A percentile compares a stretch with the other conserved stretches of the same genome.
phyloP scores from a whole-genome alignment of 1,140 invertebrate genomes.

The Dendrolimus punctatus region DNA sequence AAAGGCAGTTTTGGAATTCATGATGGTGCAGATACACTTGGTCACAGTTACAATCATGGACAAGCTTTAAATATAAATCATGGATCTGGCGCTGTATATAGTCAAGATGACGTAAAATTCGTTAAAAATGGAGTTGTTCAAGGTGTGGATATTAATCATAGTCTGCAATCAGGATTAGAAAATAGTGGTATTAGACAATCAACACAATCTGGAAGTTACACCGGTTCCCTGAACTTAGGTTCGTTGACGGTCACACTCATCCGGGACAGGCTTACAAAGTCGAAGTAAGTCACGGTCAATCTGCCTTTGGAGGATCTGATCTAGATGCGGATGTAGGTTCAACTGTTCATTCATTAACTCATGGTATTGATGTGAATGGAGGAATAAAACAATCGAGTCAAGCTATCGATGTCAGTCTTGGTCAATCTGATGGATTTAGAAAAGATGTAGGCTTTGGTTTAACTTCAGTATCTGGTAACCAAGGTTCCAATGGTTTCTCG shows the following conservation, averaged over 20 bases:
- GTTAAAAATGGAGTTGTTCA: no score
- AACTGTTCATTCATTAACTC: no score
- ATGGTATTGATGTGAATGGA: no score
- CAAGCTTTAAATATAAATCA: no score
- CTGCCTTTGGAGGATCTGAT: not conserved
- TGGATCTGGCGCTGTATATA: no score
- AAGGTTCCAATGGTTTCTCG: conserved; percentile 7
- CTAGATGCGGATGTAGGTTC: no score
- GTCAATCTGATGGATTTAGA: conserved; percentile 2
- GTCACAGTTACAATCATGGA: no score
- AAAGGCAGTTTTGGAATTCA: conserved; percentile 13
- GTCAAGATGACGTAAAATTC: no score
- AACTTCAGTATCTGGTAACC: no score
- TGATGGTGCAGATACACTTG: conserved; percentile 1
- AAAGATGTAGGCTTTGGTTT: not conserved
- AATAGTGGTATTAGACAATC: conserved; percentile 1
- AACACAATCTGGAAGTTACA: not conserved
- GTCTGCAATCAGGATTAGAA: no score
- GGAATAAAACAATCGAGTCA: no score
- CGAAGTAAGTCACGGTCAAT: not conserved
- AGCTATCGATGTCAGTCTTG: not conserved
- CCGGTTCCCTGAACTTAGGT: not conserved
- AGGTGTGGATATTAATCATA: no score
- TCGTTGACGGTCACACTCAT: not conserved
- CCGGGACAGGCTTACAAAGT: not conserved